Base-by-base conservation (phyloP, 2,113 vertebrate species). In the Actenoides hombroni region DNA sequence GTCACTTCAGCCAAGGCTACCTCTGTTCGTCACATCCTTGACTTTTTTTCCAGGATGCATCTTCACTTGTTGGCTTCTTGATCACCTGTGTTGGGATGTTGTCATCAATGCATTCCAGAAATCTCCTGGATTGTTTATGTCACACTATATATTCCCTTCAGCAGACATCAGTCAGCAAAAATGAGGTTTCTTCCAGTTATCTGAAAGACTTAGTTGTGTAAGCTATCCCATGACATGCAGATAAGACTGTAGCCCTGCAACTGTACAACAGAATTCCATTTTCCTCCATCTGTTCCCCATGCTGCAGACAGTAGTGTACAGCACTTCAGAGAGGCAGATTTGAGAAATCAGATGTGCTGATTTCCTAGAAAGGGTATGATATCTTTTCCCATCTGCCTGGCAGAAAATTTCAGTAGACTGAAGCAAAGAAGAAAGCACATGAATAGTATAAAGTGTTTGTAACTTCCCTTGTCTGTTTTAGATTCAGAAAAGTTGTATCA, bases 81-180 rank as follows among this genome's bases (percentile, higher is more conserved):
- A 57, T 53, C 42, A 76, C 20, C 6, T 59, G 13, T 76, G 19
- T 17, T 59, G 25, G 24, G 6, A 49, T 57, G 5, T 35, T 73
- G 13, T 46, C 19, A 24, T 46, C 16, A 60, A 49, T 11, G 39
- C 5, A 33, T 6, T 57, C 23, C 56, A 70, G 68, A 79, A 83
- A 35, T 56, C 16, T 56, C 28, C 40, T 57, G 21, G 7, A 20
- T 24, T n/a, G 1, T 28, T 83, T 88, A 29, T 63, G 20, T 29
- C 42, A 24, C 9, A 9, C 3, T 18, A 1, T 65, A 12, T 24
- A 0, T 0, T 14, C 28, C 53, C 37, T 67, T 82, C 23, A 75
- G 20, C 25, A 85, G 29, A 24, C 53, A 46, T 1, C 11, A 49
- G 10, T 35, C 24, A 83, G 29, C 21, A 81, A 63, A 71, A 0